Base-by-base conservation (phyloP, 2,797 vertebrate genomes). In the Halcyon chelicuti region DNA sequence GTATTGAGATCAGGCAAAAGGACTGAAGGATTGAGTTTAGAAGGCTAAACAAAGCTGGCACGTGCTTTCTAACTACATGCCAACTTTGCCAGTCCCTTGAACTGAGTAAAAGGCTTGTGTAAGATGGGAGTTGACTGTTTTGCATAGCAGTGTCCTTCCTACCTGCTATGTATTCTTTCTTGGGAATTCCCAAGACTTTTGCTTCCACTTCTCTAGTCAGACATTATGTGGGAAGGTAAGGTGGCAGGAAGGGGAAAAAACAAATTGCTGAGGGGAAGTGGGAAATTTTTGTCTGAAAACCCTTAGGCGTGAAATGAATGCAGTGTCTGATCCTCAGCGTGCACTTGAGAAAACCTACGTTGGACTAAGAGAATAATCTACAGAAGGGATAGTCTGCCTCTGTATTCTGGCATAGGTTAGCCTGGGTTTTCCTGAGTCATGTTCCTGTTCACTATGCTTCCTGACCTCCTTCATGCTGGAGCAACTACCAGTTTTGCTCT, bases 401-500 rank as follows among this genome's bases (percentile, higher is more conserved):
- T 60, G 12, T 88, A 3, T 71, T 88, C 60, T 25, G 39, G 49
- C 46, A 49, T 23, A 22, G 52, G 49, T 35, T 57, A 74, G 71
- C 62, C 52, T 52, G 47, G 44, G 23, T 79, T 96, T 85, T 77
- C 72, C 78, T 14, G 14, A 79, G 63, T 82, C 63, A 28, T 3
- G 1, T 77, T 85, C 54, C 71, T 92, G n/a, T 83, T 83, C 46
- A 3, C 74, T 47, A 26, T 76, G 67, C 52, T 87, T 95, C 52
- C 78, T 74, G 92, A 90, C 75, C 90, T 85, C 28, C 70, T 54
- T 47, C 78, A 35, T 49, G 28, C 52, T 80, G 81, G 65, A 91
- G 72, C 87, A 92, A 95, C 95, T 91, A 95, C 19, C 92, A 77
- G 84, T 54, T 95, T 96, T 92, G 84, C 63, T 92, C 78, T 65